Evolutionary conservation across 1,140 invertebrate genomes (phyloP).

Genomic region (Bombus sylvicola): DNA sequence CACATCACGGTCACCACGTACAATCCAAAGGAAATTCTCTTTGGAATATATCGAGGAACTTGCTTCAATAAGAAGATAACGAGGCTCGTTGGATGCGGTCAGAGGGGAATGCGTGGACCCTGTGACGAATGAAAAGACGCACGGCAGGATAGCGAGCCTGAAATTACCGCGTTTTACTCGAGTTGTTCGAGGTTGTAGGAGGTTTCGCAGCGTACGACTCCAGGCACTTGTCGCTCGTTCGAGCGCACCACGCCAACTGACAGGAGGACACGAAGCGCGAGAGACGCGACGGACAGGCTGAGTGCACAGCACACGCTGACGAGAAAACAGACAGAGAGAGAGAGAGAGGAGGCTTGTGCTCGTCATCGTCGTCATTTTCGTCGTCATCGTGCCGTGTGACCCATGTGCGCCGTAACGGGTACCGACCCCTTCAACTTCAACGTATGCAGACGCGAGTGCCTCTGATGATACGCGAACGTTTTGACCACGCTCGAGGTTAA

Average conservation of each 20-base stretch:
- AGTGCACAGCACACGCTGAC: conserved; percentile 26
- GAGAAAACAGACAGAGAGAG: not conserved
- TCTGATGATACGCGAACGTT: conserved; percentile 10
- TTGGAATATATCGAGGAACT: too few species aligned
- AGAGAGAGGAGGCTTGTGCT: not conserved
- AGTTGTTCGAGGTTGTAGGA: not conserved
- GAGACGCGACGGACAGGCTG: conserved; percentile 9
- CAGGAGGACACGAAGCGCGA: conserved; percentile 26
- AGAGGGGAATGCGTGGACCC: not conserved
- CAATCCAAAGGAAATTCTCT: not conserved
- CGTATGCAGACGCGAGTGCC: not conserved
- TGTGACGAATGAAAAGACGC: not conserved
- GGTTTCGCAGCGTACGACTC: not conserved
- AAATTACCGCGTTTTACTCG: not conserved
- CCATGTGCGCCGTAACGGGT: conserved; percentile 60
- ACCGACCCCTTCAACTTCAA: conserved; percentile 33
- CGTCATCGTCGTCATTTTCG: not conserved
- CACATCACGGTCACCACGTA: not conserved
- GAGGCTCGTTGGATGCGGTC: not conserved
- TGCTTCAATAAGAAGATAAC: too few species aligned
- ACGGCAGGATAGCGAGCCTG: not conserved
- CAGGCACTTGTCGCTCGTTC: conserved; percentile 55
- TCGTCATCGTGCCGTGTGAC: conserved; percentile 20
- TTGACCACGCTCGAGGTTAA: not conserved
- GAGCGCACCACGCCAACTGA: conserved; percentile 61